Conservation (phyloP, 2,113 vertebrate genomes). For the Vireo altiloquus region DNA sequence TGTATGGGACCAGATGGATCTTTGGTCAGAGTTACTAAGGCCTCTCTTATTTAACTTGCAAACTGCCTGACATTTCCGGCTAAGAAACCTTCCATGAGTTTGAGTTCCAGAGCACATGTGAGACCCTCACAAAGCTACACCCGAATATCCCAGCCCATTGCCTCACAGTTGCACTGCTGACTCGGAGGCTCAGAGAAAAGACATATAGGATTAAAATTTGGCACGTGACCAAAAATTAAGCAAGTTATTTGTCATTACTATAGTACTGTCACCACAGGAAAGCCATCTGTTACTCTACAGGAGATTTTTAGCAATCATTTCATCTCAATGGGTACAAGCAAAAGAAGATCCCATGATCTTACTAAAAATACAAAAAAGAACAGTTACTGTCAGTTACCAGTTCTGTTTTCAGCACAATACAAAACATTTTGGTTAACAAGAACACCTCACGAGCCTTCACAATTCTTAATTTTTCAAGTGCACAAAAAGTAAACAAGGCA, state of each 20-base stretch:
- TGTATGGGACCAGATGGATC: not conserved
- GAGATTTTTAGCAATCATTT: not conserved
- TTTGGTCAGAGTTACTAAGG: not conserved
- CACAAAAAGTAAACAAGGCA: not conserved
- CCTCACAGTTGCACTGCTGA: not conserved
- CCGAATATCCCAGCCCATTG: not conserved
- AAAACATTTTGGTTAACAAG: not conserved
- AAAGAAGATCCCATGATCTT: not conserved
- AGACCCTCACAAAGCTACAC: not conserved
- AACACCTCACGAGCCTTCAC: not conserved
- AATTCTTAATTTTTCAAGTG: not conserved
- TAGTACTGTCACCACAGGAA: not conserved
- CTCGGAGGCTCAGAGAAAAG: not conserved
- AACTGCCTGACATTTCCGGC: not conserved
- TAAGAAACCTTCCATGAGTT: not conserved
- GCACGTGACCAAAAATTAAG: not conserved
- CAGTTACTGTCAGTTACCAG: not conserved
- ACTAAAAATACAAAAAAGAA: not conserved
- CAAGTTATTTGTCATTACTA: constrained; percentile 5
- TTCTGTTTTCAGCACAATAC: not conserved
- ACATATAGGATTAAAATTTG: not conserved
- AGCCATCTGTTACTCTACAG: not conserved
- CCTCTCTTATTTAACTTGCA: not conserved
- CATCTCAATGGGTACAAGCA: not conserved
- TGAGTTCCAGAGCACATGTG: not conserved